These are phyloP conservation scores for Disparrhopalites patrizii DNA, from an alignment of 2,888 invertebrate species.

Conservation along the genomic window DNA sequence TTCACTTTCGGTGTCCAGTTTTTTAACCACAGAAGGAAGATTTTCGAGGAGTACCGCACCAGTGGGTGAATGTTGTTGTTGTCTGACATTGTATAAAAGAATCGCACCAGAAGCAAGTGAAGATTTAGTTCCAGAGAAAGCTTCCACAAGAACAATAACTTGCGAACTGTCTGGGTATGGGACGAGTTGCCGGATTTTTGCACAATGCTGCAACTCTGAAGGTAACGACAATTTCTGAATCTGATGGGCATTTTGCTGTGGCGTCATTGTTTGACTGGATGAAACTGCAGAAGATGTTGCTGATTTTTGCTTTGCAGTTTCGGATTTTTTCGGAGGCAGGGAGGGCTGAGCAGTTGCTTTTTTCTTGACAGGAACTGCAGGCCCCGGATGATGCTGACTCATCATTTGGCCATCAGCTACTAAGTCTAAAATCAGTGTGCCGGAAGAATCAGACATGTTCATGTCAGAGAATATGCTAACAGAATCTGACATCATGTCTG, in stretches of 20 bases:
- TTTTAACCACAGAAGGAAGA: conserved; percentile 57
- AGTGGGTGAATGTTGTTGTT: conserved; percentile 52
- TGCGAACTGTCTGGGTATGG: conserved; percentile 37
- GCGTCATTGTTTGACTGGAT: conserved; percentile 31
- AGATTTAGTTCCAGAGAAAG: not conserved
- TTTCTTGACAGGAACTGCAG: conserved; percentile 26
- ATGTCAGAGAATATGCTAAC: conserved; percentile 44
- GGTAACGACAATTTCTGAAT: conserved; percentile 40
- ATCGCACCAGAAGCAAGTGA: conserved; percentile 52
- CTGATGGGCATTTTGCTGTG: no score
- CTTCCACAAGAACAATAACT: conserved; percentile 17
- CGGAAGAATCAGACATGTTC: conserved; percentile 45
- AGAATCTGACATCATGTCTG: conserved; percentile 41
- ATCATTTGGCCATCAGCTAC: not conserved
- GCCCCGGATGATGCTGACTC: not conserved
- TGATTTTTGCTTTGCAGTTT: not conserved
- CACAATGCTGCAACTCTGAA: conserved; percentile 35
- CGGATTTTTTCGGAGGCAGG: not conserved
- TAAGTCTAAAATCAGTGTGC: conserved; percentile 36
- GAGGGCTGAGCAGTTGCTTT: conserved; percentile 3
- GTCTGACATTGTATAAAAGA: conserved; percentile 59
- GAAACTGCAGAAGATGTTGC: conserved; percentile 29
- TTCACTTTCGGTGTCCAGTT: conserved; percentile 56
- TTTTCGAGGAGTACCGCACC: conserved; percentile 59
- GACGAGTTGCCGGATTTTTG: conserved; percentile 30